Base-by-base conservation (phyloP, 1,140 invertebrate genomes). In the Macrobrachium nipponense region DNA sequence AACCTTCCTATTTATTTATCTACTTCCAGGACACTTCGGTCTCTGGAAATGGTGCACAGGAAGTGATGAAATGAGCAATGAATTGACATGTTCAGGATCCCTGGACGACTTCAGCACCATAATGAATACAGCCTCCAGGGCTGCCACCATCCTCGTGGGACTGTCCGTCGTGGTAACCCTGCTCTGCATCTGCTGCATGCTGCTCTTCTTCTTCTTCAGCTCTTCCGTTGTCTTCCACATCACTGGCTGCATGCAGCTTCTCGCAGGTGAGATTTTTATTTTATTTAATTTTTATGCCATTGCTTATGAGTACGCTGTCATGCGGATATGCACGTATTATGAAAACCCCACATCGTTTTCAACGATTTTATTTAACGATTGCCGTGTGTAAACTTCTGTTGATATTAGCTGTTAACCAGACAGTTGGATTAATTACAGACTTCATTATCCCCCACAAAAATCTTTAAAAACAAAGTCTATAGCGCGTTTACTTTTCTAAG, bases 231-330 rank as follows among this genome's bases (percentile, higher is more conserved):
- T 98, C 15, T 98, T 98, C 91, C 95, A 96, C 90, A 94, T 98
- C 79, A 98, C 97, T 90, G 97, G 95, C 58, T 97, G 96, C 96
- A 93, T 98, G 92, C 98, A 99, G 92, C 92, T 97, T 14, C 92
- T 98, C 89, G 97, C 97, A 91, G 97, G 98, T 99, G 92, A 93
- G 93, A n/a, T n/a, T n/a, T n/a, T n/a, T n/a, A n/a, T n/a, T n/a
- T n/a, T n/a, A n/a, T n/a, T n/a, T n/a, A n/a, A n/a, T n/a, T n/a
- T n/a, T n/a, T n/a, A n/a, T n/a, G n/a, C n/a, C n/a, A n/a, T n/a
- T n/a, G n/a, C n/a, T 4, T 36, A 36, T 36, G 27, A 36, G 4
- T 36, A 36, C 27, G 27, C 27, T 36, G 27, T 36, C 27, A 2
- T 36, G 27, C 27, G 1, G 27, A 36, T 36, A 36, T 36, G 4